Percentiles rank a stretch among this genome's conserved stretches.
These are phyloP conservation scores for Lepidochrysops patricia DNA, from an alignment of 2,888 invertebrate genomes.

Conservation along the genomic window DNA sequence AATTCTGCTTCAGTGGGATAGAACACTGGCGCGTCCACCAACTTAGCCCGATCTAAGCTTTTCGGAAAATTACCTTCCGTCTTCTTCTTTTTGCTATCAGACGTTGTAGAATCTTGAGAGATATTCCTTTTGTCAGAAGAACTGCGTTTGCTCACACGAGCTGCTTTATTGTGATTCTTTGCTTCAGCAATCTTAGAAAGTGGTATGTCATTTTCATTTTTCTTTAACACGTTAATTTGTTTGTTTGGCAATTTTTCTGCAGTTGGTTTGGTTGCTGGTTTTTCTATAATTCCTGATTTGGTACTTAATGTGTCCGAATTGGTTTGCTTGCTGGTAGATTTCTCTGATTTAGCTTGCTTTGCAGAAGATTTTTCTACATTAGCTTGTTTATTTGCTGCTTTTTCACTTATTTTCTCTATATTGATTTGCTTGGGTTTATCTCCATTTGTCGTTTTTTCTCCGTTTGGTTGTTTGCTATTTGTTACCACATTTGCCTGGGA, in stretches of 20 bases:
- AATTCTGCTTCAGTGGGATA: conserved; percentile 89
- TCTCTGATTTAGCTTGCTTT: background rate
- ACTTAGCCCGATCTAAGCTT: conserved; percentile 42
- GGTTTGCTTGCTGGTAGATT: background rate
- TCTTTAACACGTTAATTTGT: background rate
- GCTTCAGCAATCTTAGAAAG: background rate
- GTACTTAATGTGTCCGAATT: background rate
- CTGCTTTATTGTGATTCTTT: background rate
- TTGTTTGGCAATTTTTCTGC: background rate
- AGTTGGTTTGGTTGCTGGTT: background rate
- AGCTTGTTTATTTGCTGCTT: background rate
- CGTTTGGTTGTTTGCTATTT: background rate
- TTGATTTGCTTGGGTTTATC: background rate
- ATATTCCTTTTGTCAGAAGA: background rate
- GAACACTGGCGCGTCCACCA: conserved; percentile 86
- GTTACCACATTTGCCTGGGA: background rate
- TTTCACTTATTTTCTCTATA: background rate
- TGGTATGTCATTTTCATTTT: background rate
- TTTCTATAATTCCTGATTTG: background rate
- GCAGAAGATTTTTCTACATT: background rate
- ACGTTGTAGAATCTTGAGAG: background rate
- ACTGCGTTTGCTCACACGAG: background rate
- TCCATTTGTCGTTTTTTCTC: background rate
- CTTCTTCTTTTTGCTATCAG: background rate
- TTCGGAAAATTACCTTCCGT: background rate